Base-by-base conservation (phyloP, 1,140 invertebrate species). In the Pogonomyrmex californicus region DNA sequence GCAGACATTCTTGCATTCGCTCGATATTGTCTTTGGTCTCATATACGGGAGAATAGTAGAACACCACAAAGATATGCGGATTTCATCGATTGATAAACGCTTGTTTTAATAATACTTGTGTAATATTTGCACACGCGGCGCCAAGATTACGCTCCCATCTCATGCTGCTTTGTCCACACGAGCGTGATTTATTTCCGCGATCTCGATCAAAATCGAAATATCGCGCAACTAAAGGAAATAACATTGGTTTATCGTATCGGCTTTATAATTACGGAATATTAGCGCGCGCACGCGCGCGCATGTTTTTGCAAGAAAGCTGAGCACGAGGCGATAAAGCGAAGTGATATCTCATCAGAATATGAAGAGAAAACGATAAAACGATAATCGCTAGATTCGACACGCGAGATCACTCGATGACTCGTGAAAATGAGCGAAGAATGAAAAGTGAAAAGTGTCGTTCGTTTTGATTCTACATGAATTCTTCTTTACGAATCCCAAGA, bases 121-220 rank as follows among this genome's bases (percentile, higher is more conserved):
- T 38, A 47, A 62, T 63, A 63, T 78, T 78, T 65, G 58, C 30
- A 5, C 10, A 49, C 17, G 44, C 30, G 58, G 76, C 60, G 30
- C 17, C 10, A 5, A 49, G 33, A 65, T 77, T 62, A 76, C 54
- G 12, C 38, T 51, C 2, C 3, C 1, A 2, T 62, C 65, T 12
- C 38, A 14, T 6, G 14, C 17, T 23, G 23, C 23, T 23, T 23
- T 23, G 23, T 23, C 23, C 23, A 1, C 7, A 30, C 44, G 38
- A 12, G 7, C 0, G 1, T 0, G 14, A 75, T 38, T 60, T 47
- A 75, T 65, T 49, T 65, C 33, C 30, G 30, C 4, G 33, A 62
- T 44, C 33, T 58, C 33, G 36, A 60, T 4, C 14, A 30, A 54
- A 30, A 60, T 23, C 30, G 33, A 63, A 23, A 63, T 58, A 58